Base-by-base conservation (phyloP, 2,113 vertebrate genomes). In the Datnioides undecimradiatus region DNA sequence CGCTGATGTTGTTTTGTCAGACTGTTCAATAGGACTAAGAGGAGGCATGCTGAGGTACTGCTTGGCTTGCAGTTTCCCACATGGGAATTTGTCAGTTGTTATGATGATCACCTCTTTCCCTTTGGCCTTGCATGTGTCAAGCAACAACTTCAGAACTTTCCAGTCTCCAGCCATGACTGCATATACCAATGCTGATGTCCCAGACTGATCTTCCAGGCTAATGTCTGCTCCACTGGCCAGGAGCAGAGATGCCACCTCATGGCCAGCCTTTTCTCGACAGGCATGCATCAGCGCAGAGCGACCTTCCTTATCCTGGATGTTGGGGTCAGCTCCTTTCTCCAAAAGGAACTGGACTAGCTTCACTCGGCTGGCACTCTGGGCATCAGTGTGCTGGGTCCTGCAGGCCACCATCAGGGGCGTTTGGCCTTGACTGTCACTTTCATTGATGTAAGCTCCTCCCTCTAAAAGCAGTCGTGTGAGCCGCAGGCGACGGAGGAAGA, bases 61-160 rank as follows among this genome's bases (percentile, higher is more conserved):
- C 57, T 93, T 95, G 0, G 95, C 94, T 1, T 87, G 94, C 60
- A 95, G 93, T 55, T 87, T 93, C 36, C 96, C 96, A 0, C 92
- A 93, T 0, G 91, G 89, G 0, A 95, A 94, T 59, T 90, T 96
- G 29, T 96, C 96, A 0, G 92, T 96, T 0, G 95, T 96, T 65
- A 99, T 98, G 84, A 99, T 98, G 84, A 99, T 98, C 40, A 98
- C 97, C 59, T 99, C 97, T 67, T 98, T 98, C 1, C 97, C 97
- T 6, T 81, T 95, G 0, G 93, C 96, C 80, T 94, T 97, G 91
- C 96, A 98, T n/a, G 95, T 95, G 55, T 95, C 95, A 0, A 99
- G 94, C 25, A 99, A 80, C 71, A 99, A 68, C 64, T 94, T 93
- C 45, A 99, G 90, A 0, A 96, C 96, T 57, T 95, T 95, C 62